Base-by-base conservation (phyloP, 2,888 invertebrate genomes). In the Balanococcus diminutus region DNA sequence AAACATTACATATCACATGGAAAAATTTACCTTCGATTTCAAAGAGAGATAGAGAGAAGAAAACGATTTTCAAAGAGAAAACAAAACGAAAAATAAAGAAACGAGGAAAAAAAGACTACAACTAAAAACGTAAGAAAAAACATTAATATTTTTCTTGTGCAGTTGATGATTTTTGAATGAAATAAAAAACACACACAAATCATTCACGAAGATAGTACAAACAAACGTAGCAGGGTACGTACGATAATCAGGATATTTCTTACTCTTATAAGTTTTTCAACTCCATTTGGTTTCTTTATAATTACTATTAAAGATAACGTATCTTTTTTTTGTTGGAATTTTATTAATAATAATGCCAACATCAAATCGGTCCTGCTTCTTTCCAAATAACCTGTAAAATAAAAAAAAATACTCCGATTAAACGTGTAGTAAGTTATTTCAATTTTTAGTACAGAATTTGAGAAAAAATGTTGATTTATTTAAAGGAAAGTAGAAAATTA, bases 311-410 rank as follows among this genome's bases (percentile, higher is more conserved):
- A 51, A 19, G n/a, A 51, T 51, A 51, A 19, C 0, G 8, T 36
- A 36, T 36, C 3, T 36, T 19, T 51, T 51, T 42, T 32, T 75
- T 75, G 14, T 75, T 31, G 31, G 32, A 75, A 32, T 32, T 75
- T 32, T 31, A 75, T 75, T n/a, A n/a, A 75, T 75, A 75, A 75
- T 75, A 75, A 75, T 75, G 32, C 75, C 75, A 75, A 75, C 51
- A 51, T 19, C 22, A 75, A 5, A 32, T n/a, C 5, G 31, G 22
- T 25, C 75, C 75, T n/a, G 32, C 75, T 75, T 36, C 32, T 11
- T 32, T 75, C 75, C 32, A 75, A 75, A 75, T 32, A 14, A 75
- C 32, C 75, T 75, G 75, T 0, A 75, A 75, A 32, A 75, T 16
- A 75, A 67, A 67, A 28, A 36, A 6, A 36, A 36, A 36, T 8